These are phyloP conservation scores for Diadophis punctatus DNA, from an alignment of 2,113 vertebrate genomes.

Conservation along the genomic window DNA sequence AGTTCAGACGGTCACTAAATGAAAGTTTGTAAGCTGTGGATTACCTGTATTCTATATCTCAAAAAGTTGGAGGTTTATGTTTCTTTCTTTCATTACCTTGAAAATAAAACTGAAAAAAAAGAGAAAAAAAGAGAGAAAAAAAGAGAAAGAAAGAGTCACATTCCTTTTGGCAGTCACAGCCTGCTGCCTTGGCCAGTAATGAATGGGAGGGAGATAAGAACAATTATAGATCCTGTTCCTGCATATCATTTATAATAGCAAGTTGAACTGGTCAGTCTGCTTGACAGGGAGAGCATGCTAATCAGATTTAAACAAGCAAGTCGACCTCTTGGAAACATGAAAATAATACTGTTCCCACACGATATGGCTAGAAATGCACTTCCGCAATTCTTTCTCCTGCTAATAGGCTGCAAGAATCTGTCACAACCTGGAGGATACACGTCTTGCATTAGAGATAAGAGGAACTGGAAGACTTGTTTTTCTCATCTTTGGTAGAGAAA, in stretches of 20 bases:
- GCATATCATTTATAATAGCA: neutral
- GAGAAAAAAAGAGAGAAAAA: too few relatives aligned
- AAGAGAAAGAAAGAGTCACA: neutral
- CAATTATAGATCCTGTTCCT: neutral
- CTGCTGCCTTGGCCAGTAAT: neutral
- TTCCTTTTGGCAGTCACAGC: neutral
- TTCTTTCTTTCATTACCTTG: neutral
- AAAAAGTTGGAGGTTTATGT: neutral
- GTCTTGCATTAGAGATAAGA: neutral
- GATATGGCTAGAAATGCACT: neutral
- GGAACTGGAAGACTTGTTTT: neutral
- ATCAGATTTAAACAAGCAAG: neutral
- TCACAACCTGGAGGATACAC: neutral
- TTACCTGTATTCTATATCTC: neutral
- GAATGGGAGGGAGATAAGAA: neutral
- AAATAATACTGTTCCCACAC: neutral
- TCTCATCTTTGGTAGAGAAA: neutral
- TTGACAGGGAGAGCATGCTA: neutral
- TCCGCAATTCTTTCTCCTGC: neutral
- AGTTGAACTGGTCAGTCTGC: neutral
- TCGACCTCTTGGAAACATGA: neutral
- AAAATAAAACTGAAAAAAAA: neutral
- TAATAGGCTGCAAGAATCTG: neutral
- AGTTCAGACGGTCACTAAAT: neutral
- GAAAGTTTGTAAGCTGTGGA: neutral